phyloP scores from a whole-genome alignment of 2,113 vertebrate species.

The Carassius carassius region DNA sequence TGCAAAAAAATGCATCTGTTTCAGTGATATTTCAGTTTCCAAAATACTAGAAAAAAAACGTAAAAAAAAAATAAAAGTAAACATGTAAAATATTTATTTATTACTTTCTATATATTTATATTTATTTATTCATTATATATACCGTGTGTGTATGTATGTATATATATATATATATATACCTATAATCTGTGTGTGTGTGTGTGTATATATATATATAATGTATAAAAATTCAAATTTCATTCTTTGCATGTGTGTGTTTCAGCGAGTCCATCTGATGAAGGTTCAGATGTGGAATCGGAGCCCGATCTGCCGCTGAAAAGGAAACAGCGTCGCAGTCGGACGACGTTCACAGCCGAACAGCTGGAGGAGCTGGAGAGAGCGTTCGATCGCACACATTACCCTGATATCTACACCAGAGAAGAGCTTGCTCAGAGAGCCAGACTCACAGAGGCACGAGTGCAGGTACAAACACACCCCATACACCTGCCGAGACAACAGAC shows the following conservation, averaged over 20 bases:
- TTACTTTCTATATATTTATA: too few species aligned
- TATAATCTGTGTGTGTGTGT: too few species aligned
- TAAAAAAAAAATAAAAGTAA: too few species aligned
- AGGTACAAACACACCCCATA: conserved; percentile 67
- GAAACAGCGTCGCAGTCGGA: conserved; percentile 84
- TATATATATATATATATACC: too few species aligned
- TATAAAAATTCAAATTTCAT: background rate
- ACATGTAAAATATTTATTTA: too few species aligned
- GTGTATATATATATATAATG: too few species aligned
- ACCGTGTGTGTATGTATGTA: too few species aligned
- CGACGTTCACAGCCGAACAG: conserved; percentile 85
- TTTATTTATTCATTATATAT: too few species aligned
- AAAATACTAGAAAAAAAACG: too few species aligned
- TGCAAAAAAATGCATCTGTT: too few species aligned
- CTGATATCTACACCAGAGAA: conserved; percentile 85
- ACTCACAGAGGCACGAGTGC: conserved; percentile 84
- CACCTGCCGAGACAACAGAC: background rate
- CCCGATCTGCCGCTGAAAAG: conserved; percentile 68
- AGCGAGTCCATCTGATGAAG: conserved; percentile 30
- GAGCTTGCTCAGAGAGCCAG: conserved; percentile 86
- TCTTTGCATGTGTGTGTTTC: conserved; percentile 1
- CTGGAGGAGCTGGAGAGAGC: conserved; percentile 85
- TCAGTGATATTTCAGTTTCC: too few species aligned
- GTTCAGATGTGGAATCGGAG: conserved; percentile 35
- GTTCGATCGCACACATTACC: conserved; percentile 86